Evolutionary conservation across 2,113 vertebrate genomes (phyloP).

Genomic region (Cyprinodon tularosa): DNA sequence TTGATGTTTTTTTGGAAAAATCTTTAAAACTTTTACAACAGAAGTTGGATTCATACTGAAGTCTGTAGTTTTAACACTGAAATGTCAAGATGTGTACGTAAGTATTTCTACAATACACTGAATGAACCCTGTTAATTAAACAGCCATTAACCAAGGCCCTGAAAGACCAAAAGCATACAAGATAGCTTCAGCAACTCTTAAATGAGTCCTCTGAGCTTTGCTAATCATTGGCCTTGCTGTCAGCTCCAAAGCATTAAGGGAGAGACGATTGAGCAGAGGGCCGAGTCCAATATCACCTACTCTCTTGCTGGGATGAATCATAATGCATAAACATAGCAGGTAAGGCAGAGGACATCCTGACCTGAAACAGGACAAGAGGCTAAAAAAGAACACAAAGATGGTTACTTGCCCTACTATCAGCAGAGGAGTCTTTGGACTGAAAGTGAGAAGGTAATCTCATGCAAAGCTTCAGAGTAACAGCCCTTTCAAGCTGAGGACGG

Average conservation of each 20-base stretch:
- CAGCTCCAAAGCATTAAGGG: conserved; percentile 43
- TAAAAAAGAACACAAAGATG: conserved; percentile 61
- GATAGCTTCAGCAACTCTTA: conserved; percentile 49
- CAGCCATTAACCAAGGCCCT: conserved; percentile 36
- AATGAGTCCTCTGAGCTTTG: conserved; percentile 42
- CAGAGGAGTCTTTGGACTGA: conserved; percentile 77
- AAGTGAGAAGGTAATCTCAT: conserved; percentile 76
- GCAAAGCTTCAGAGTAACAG: conserved; percentile 78
- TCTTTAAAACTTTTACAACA: background rate
- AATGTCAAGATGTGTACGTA: background rate
- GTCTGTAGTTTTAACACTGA: background rate
- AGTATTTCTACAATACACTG: background rate
- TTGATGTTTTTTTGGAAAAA: background rate
- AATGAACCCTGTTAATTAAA: conserved; percentile 42
- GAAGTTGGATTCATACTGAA: background rate
- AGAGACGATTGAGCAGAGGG: conserved; percentile 45
- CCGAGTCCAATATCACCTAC: conserved; percentile 43
- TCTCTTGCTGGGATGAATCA: conserved; percentile 60
- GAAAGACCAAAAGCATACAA: conserved; percentile 45
- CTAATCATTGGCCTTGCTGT: conserved; percentile 60
- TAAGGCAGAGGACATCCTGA: conserved; percentile 80
- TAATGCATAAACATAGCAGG: conserved; percentile 76
- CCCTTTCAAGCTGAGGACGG: conserved; percentile 88
- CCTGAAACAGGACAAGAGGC: conserved; percentile 79
- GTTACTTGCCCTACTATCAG: conserved; percentile 77